phyloP scores from a whole-genome alignment of 2,113 vertebrate genomes.

The Ibidorhyncha struthersii region DNA sequence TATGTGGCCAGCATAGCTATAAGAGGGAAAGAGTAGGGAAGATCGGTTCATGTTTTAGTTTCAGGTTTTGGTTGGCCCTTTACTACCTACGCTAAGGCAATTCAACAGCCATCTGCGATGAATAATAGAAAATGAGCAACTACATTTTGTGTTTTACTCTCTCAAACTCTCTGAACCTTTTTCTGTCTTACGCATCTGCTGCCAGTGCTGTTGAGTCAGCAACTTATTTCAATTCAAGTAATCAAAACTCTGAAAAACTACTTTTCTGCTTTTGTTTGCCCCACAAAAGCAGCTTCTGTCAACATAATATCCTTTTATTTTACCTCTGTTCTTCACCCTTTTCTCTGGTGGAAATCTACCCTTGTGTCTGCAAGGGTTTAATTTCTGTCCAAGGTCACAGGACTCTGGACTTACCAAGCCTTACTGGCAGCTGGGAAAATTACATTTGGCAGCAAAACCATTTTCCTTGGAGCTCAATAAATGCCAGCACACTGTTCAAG shows the following conservation, averaged over 20 bases:
- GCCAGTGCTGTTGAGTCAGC: conserved; percentile 43
- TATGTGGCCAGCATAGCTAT: background rate
- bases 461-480: background rate
- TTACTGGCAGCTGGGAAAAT: conserved; percentile 8
- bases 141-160: background rate
- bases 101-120: background rate
- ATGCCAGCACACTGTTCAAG: background rate
- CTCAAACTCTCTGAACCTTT: conserved; percentile 5
- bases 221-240: conserved; percentile 34
- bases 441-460: background rate
- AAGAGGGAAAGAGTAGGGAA: background rate
- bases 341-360: background rate
- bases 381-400: conserved; percentile 4
- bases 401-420: background rate
- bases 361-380: background rate
- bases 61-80: background rate
- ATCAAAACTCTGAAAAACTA: conserved; percentile 44
- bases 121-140: conserved; percentile 20
- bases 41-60: background rate
- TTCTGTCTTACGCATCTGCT: conserved; percentile 7
- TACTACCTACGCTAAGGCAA: background rate
- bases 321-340: background rate
- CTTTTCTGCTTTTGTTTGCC: conserved; percentile 9
- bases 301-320: conserved; percentile 10
- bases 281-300: conserved; percentile 3